A percentile compares a stretch with the other conserved stretches of the same genome.
These are phyloP conservation scores for Alsophila aescularia DNA, from an alignment of 2,888 invertebrate species.

Conservation along the genomic window DNA sequence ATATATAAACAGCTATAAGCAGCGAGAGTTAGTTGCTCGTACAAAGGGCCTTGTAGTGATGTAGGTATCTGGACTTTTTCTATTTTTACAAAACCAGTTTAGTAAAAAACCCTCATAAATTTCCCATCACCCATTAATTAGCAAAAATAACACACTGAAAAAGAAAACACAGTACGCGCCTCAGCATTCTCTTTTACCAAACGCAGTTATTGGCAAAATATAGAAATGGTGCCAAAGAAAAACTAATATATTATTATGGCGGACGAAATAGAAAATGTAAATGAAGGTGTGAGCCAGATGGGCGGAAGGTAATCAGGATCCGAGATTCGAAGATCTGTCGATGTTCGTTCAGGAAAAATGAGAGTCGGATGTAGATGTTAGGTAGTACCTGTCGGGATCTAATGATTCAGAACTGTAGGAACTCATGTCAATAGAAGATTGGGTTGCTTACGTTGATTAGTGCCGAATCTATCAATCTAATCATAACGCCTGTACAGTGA, in stretches of 20 bases:
- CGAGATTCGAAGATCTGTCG: constrained; percentile 32
- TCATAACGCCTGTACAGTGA: too few species aligned
- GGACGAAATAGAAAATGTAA: constrained; percentile 39
- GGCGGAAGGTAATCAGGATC: constrained; percentile 37
- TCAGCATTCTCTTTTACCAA: constrained; percentile 28
- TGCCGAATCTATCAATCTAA: too few species aligned
- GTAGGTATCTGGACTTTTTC: too few species aligned
- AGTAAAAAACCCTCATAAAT: background rate
- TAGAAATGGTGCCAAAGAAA: constrained; percentile 41
- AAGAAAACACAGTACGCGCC: too few species aligned
- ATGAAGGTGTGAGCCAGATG: constrained; percentile 38
- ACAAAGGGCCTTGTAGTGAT: too few species aligned
- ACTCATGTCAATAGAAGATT: constrained; percentile 1
- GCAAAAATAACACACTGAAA: constrained; percentile 20
- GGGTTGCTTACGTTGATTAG: background rate
- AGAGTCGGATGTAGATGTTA: background rate
- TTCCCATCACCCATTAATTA: constrained; percentile 3
- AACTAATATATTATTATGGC: constrained; percentile 46
- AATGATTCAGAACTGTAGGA: constrained; percentile 21
- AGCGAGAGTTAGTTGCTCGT: too few species aligned
- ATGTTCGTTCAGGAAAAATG: constrained; percentile 12
- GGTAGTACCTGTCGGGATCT: constrained; percentile 12
- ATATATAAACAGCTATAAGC: too few species aligned
- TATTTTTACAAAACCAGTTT: background rate
- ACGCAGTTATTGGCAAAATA: constrained; percentile 41